Percentiles rank a stretch among this genome's conserved stretches.
These are phyloP conservation scores for Echiichthys vipera DNA, from an alignment of 2,797 vertebrate species.

Conservation along the genomic window DNA sequence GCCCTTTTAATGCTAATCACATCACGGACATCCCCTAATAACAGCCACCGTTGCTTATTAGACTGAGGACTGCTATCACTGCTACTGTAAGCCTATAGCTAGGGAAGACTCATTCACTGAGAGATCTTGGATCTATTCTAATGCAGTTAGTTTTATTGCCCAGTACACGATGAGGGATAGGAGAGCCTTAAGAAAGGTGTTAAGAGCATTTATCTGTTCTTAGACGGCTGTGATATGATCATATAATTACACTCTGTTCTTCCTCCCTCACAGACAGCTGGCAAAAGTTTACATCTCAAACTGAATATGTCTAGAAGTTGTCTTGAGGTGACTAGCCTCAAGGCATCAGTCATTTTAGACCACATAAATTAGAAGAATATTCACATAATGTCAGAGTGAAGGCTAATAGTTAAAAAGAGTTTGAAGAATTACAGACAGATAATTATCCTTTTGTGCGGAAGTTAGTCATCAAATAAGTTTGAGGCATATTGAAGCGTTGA, in stretches of 20 bases:
- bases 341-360: slow-evolving; percentile 18
- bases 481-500: neutral
- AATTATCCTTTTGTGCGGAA: neutral
- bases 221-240: slow-evolving; percentile 53
- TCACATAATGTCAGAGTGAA: slow-evolving; percentile 11
- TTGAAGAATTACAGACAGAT: neutral
- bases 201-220: slow-evolving; percentile 69
- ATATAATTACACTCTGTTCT: slow-evolving; percentile 38
- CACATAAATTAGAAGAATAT: neutral
- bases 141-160: slow-evolving; percentile 68
- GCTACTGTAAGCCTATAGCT: slow-evolving; percentile 30
- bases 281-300: slow-evolving; percentile 61
- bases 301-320: slow-evolving; percentile 56
- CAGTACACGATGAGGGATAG: slow-evolving; percentile 50
- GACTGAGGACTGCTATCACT: slow-evolving; percentile 35
- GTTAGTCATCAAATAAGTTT: neutral
- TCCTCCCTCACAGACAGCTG: slow-evolving; percentile 42
- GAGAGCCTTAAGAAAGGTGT: slow-evolving; percentile 65
- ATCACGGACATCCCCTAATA: slow-evolving; percentile 57
- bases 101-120: slow-evolving; percentile 49
- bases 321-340: slow-evolving; percentile 3
- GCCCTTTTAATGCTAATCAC: slow-evolving; percentile 60
- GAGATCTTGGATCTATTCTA: slow-evolving; percentile 61
- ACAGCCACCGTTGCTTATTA: slow-evolving; percentile 44
- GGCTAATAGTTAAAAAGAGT: neutral